Base-by-base conservation (phyloP, 2,797 vertebrate genomes). In the Novumbra hubbsi region DNA sequence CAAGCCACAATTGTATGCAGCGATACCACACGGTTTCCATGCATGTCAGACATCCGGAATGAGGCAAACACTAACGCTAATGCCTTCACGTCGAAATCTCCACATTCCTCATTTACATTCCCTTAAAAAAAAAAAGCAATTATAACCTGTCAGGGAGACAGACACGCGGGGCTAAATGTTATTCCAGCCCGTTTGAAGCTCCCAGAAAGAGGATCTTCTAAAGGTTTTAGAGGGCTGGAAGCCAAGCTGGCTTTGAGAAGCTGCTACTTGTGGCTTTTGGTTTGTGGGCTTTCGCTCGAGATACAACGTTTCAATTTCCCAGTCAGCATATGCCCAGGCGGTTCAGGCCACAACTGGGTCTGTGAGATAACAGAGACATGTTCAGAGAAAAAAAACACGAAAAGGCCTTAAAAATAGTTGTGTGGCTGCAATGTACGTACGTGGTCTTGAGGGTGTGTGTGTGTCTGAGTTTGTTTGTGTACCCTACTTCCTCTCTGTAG, bases 221-320 rank as follows among this genome's bases (percentile, higher is more conserved):
- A 83, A 76, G 85, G 80, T 76, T 84, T 85, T 77, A 86, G 86
- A 78, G 87, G 75, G 82, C 73, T 70, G 62, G 62, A 76, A 80
- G 81, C 30, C 24, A 66, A 74, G 85, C 73, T 65, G 71, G 45
- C 86, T 78, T 79, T 80, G 73, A 81, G 71, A 84, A 81, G 81
- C 85, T 87, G 88, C 88, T 88, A 85, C 84, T 85, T 94, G 94
- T 90, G 94, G 94, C 88, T 94, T 94, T 89, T 81, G 93, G 90
- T 93, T 92, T 92, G 91, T 82, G 92, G 94, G 91, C 87, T 93
- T 89, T 89, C 88, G 90, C 84, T 84, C 77, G 80, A 91, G 90
- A 90, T 84, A 80, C 80, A 84, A 84, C 89, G 87, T 91, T 87
- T 92, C 90, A 88, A 89, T 92, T 92, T 92, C 91, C 91, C 83